These are phyloP conservation scores for Zosterops borbonicus DNA, from an alignment of 2,113 vertebrate genomes.

Conservation along the genomic window DNA sequence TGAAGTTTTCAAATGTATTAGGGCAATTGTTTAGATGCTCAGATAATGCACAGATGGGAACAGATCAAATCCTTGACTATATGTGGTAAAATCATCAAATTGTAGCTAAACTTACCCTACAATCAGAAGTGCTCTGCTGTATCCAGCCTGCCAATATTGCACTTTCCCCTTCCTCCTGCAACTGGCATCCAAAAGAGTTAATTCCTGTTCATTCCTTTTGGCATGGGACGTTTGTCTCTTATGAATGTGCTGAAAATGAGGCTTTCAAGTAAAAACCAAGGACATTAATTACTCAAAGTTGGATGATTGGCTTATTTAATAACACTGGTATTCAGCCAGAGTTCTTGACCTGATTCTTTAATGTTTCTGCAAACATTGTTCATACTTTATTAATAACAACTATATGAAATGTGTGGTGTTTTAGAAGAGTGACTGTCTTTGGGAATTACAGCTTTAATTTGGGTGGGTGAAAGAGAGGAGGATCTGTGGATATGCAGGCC, in stretches of 20 bases:
- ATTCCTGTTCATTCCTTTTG: not conserved
- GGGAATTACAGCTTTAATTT: conserved; percentile 40
- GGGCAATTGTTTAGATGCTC: not conserved
- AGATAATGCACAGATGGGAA: not conserved
- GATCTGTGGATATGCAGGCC: not conserved
- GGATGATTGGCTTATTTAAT: conserved; percentile 26
- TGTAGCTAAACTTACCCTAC: not conserved
- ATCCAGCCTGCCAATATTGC: not conserved
- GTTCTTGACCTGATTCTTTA: conserved; percentile 42
- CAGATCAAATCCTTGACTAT: not conserved
- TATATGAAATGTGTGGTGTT: not conserved
- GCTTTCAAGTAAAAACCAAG: conserved; percentile 24
- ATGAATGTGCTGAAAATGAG: not conserved
- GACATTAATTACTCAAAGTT: conserved; percentile 21
- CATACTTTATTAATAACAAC: conserved; percentile 32
- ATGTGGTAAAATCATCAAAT: not conserved
- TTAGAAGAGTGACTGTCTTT: not conserved
- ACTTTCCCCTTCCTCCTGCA: not conserved
- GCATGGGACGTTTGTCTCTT: not conserved
- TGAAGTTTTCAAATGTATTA: not conserved
- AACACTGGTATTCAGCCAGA: not conserved
- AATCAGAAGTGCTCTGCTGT: not conserved
- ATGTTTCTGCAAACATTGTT: conserved; percentile 23
- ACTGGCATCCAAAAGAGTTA: not conserved
- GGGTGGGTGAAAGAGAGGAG: not conserved